Percentiles rank a stretch among this genome's conserved stretches.
Evolutionary conservation across 2,113 vertebrate genomes (phyloP).

Genomic region (Dicerorhinus sumatrensis): DNA sequence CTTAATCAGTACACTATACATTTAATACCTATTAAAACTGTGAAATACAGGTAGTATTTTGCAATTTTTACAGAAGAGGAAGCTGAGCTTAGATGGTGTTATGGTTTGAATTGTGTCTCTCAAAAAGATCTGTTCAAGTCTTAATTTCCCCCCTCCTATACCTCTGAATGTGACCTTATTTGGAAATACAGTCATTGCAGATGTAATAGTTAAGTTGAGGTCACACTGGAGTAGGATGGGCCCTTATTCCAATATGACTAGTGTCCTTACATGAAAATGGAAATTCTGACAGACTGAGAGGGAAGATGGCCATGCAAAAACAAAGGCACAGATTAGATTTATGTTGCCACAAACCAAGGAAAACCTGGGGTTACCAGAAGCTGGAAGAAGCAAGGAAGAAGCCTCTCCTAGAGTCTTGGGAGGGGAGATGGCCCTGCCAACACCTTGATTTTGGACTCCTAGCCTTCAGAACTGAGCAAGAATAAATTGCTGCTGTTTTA

Average conservation of each 20-base stretch:
- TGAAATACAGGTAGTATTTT: neutral
- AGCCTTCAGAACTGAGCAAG: neutral
- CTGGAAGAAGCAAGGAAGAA: neutral
- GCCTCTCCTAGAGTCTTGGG: neutral
- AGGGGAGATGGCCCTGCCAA: rapidly evolving
- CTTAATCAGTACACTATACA: neutral
- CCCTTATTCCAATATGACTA: neutral
- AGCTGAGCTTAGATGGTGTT: neutral
- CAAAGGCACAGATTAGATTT: neutral
- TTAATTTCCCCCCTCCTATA: neutral
- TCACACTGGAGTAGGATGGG: rapidly evolving
- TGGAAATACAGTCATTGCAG: neutral
- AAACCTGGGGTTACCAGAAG: neutral
- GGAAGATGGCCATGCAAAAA: neutral
- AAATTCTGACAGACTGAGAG: neutral
- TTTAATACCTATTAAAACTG: neutral
- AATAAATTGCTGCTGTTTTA: neutral
- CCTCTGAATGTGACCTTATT: neutral
- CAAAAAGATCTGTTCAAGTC: neutral
- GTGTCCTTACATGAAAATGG: neutral
- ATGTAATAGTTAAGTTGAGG: neutral
- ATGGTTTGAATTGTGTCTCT: neutral
- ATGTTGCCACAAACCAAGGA: neutral
- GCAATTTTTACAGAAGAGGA: neutral
- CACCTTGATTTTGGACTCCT: neutral